These are phyloP conservation scores for Tenualosa ilisha DNA, from an alignment of 2,797 vertebrate genomes.

Conservation along the genomic window DNA sequence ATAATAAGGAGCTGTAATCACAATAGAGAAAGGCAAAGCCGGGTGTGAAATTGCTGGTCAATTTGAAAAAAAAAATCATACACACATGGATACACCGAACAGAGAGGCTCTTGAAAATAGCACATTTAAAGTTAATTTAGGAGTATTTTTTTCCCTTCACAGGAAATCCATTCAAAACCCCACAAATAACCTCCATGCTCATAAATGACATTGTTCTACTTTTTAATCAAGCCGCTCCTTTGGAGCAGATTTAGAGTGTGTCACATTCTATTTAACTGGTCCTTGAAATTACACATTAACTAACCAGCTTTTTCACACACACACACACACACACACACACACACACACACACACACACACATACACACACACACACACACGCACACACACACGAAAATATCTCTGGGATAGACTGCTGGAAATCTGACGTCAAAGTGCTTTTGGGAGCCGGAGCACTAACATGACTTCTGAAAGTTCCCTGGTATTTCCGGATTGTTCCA, in stretches of 20 bases:
- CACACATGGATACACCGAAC: not conserved
- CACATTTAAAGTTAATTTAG: not conserved
- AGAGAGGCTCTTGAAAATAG: not conserved
- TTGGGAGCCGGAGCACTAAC: slow-evolving; percentile 42
- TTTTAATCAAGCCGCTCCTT: not conserved
- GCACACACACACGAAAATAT: not conserved
- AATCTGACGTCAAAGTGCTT: slow-evolving; percentile 42
- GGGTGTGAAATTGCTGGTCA: not conserved
- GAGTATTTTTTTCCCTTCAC: not conserved
- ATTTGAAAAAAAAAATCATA: not conserved
- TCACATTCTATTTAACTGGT: not conserved
- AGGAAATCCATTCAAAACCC: slow-evolving; percentile 9
- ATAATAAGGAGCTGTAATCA: not conserved
- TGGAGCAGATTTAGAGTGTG: not conserved
- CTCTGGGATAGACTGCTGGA: not conserved
- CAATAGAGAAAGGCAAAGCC: not conserved
- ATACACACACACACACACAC: not conserved
- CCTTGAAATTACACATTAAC: not conserved
- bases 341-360: slow-evolving; percentile 25
- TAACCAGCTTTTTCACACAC: slow-evolving; percentile 30
- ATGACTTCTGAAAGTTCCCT: slow-evolving; percentile 47
- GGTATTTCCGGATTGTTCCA: slow-evolving; percentile 68
- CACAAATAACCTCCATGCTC: not conserved
- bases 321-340: not conserved
- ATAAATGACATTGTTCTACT: not conserved